Evolutionary conservation across 2,888 invertebrate species (phyloP).

Genomic region (Prenolepis imparis): DNA sequence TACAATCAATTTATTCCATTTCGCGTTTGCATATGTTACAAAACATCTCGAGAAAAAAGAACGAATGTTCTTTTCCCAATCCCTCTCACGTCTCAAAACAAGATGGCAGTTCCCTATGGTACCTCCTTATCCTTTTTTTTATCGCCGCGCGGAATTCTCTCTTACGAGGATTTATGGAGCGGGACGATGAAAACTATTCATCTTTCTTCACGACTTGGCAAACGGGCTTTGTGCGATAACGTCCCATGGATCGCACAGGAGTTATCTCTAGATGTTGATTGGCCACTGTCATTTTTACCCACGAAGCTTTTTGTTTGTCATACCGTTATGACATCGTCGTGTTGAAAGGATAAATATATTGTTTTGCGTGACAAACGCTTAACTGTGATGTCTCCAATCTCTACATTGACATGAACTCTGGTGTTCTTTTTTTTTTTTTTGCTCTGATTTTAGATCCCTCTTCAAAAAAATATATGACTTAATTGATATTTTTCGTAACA

Average conservation of each 20-base stretch:
- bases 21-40: no score
- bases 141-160: constrained; percentile 73
- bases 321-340: constrained; percentile 1
- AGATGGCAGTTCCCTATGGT: constrained; percentile 23
- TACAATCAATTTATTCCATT: constrained; percentile 1
- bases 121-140: constrained; percentile 55
- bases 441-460: neutral
- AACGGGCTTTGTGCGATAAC: constrained; percentile 70
- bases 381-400: neutral
- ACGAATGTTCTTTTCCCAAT: constrained; percentile 18
- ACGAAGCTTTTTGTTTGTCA: constrained; percentile 60
- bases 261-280: constrained; percentile 69
- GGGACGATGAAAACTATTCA: constrained; percentile 81
- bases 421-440: no score
- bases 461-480: neutral
- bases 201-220: constrained; percentile 71
- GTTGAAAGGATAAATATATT: constrained; percentile 59
- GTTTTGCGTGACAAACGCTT: constrained; percentile 44
- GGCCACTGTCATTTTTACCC: constrained; percentile 67
- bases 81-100: constrained; percentile 15
- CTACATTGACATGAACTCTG: neutral
- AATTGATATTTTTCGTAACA: neutral
- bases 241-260: constrained; percentile 58
- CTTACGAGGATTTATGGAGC: constrained; percentile 79
- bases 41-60: neutral